Evolutionary conservation across 2,113 vertebrate genomes (phyloP).

Genomic region (Neodontobutis hainanensis): DNA sequence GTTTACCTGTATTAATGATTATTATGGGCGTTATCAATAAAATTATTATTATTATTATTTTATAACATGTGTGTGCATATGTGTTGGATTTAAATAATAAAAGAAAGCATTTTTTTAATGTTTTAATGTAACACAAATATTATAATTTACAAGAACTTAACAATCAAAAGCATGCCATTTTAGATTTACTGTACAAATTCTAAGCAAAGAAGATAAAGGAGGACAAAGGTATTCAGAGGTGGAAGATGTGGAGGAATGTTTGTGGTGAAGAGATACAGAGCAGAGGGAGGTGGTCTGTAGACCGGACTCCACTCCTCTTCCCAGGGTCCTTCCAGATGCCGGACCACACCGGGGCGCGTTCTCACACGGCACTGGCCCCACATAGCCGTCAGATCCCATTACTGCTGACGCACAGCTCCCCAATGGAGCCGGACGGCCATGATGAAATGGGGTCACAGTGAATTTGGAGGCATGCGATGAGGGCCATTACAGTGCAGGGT

Average conservation of each 20-base stretch:
- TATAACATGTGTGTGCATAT: too few species aligned
- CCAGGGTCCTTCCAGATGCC: constrained; percentile 63
- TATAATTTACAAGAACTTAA: too few species aligned
- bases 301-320: constrained; percentile 57
- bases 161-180: too few species aligned
- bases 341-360: constrained; percentile 49
- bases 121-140: too few species aligned
- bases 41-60: too few species aligned
- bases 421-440: constrained; percentile 62
- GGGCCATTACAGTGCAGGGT: constrained; percentile 54
- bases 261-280: not conserved
- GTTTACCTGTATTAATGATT: too few species aligned
- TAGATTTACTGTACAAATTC: too few species aligned
- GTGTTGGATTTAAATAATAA: too few species aligned
- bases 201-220: constrained; percentile 3
- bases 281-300: constrained; percentile 29
- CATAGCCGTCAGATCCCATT: constrained; percentile 79
- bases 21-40: too few species aligned
- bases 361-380: constrained; percentile 62
- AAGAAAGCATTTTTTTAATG: too few species aligned
- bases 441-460: constrained; percentile 72
- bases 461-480: constrained; percentile 60
- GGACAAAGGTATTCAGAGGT: constrained; percentile 18
- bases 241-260: constrained; percentile 16
- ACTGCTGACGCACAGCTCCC: constrained; percentile 66